Base-by-base conservation (phyloP, 1,140 invertebrate species). In the Ceratosolen fusciceps region DNA sequence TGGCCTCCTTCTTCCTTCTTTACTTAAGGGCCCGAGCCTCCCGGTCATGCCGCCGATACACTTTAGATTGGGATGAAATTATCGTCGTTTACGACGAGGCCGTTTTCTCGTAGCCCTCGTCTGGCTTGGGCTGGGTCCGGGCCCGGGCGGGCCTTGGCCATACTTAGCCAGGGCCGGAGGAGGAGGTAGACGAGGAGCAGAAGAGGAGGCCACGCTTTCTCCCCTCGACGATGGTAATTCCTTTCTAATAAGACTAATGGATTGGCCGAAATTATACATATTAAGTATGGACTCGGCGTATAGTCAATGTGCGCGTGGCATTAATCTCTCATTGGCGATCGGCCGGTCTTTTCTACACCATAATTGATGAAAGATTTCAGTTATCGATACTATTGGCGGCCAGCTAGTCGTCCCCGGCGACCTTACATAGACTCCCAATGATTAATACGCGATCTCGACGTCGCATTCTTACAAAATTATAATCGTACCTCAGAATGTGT, bases 181-280 rank as follows among this genome's bases (percentile, higher is more conserved):
- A 12, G 21, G 65, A 67, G 58, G 54, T 31, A 65, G n/a, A 65
- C 31, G 14, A 4, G 16, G 16, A 21, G 0, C 47, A 47, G 49
- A 34, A 54, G 29, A 49, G 24, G 56, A 77, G 56, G 54, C 43
- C 60, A n/a, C n/a, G n/a, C n/a, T n/a, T n/a, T n/a, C n/a, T n/a
- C n/a, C n/a, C 70, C 74, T 73, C 72, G 58, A 26, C 34, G 70
- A 80, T 80, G 65, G 49, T n/a, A 62, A 74, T 74, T 74, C 72
- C 49, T 71, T 75, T 76, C 79, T 75, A 75, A 74, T 75, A 75
- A 75, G 79, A 75, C 73, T 80, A 80, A 80, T 80, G 79, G 79
- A 76, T 80, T 71, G 49, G 21, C 31, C 62, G 54, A 39, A 43
- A 74, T 74, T 74, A 70, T 74, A 72, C 65, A 80, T 74, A 67